Evolutionary conservation across 2,113 vertebrate species (phyloP).

Genomic region (Lagenorhynchus albirostris): DNA sequence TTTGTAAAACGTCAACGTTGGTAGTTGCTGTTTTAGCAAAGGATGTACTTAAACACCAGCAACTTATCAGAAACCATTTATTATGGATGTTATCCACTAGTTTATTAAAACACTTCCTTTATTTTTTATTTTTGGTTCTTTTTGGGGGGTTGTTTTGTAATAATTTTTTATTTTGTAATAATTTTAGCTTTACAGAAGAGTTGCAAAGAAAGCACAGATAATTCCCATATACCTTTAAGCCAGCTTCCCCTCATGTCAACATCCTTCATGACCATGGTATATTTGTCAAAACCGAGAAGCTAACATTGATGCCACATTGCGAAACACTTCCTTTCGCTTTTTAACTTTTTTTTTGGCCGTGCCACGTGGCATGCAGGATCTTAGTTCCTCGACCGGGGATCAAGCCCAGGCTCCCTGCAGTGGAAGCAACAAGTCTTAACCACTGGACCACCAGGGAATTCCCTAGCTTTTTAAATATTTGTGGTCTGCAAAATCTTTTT

Average conservation of each 20-base stretch:
- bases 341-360: too few species aligned
- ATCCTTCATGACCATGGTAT: not conserved
- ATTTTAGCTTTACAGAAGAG: not conserved
- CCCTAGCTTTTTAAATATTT: not conserved
- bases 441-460: too few species aligned
- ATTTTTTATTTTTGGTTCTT: too few species aligned
- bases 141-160: too few species aligned
- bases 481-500: not conserved
- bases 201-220: not conserved
- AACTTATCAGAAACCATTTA: not conserved
- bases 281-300: not conserved
- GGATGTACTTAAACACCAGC: not conserved
- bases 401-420: too few species aligned
- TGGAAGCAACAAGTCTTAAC: too few species aligned
- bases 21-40: not conserved
- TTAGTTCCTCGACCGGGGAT: too few species aligned
- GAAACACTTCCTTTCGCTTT: too few species aligned
- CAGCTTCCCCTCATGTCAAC: not conserved
- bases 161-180: not conserved
- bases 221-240: not conserved
- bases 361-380: too few species aligned
- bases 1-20: accelerated
- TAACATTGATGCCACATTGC: not conserved
- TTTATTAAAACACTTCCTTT: not conserved
- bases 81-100: not conserved